Conservation (phyloP, 2,797 vertebrate genomes). For the Megaceryle alcyon region DNA sequence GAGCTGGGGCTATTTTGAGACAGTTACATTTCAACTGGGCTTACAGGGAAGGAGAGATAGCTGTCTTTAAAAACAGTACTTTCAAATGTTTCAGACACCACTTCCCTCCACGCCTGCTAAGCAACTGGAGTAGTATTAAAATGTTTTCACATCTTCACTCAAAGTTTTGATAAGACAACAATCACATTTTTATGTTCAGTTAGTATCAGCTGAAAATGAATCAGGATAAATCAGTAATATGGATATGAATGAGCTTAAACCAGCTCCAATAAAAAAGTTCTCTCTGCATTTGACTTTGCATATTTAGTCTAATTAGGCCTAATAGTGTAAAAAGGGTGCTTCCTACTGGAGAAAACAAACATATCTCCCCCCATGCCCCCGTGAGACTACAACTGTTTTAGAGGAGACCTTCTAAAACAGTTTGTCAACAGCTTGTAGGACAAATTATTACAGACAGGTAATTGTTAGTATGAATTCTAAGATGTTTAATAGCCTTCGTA, state of each 20-base stretch:
- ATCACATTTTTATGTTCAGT: background rate
- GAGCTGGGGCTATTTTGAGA: background rate
- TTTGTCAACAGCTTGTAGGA: background rate
- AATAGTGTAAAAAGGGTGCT: background rate
- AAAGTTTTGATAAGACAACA: background rate
- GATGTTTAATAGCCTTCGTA: background rate
- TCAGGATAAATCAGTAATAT: background rate
- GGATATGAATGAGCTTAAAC: background rate
- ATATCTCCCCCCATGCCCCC: background rate
- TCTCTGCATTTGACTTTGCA: background rate
- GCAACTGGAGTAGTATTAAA: background rate
- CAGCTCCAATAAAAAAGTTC: background rate
- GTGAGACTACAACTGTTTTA: background rate
- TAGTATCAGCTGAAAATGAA: background rate
- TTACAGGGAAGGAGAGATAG: background rate
- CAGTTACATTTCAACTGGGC: background rate
- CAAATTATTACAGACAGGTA: background rate
- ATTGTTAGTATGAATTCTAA: background rate
- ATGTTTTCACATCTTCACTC: background rate
- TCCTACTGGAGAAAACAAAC: background rate
- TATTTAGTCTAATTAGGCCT: background rate
- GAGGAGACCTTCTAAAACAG: background rate
- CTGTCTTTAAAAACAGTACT: background rate
- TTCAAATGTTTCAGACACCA: background rate
- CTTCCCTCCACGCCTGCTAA: background rate